Evolutionary conservation across 2,113 vertebrate genomes (phyloP), one percentile per base, ranked within the genome.

Genomic region (Leptocoma aspasia): DNA sequence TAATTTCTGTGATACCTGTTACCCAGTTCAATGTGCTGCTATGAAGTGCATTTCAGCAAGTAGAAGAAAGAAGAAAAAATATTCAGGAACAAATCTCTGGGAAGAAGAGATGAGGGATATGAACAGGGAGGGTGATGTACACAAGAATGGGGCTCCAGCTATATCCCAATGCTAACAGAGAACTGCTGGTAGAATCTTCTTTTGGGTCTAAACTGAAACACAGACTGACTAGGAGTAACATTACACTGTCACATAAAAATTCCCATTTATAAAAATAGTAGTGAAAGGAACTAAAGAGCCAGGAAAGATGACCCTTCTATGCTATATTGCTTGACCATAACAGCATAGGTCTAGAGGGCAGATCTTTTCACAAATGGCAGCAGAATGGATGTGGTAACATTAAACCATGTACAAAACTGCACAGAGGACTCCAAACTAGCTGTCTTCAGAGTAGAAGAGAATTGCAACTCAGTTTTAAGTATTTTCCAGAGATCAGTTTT

Each of bases 401-500:
- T 65, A 82, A 88, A 68, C 5, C 8, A 9, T 6, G 9, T 30
- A 47, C 42, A 77, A 44, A 64, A 33, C 21, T 47, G 19, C 68
- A 79, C 20, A 44, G 54, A 70, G 19, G 26, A 70, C 37, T 76
- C 49, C 44, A 81, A 56, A 69, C 13, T 27, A 65, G 45, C 37
- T 80, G 35, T 61, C 35, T 8, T 61, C 37, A 44, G 12, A 82
- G 33, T 4, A 44, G 52, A 91, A 91, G 80, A 94, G n/a, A 90
- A 84, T 45, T 90, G 94, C 33, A 23, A 63, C 35, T 60, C 22
- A 77, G 19, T 91, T 96, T 92, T 73, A 92, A 79, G 27, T 70
- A n/a, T 54, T 88, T 82, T 92, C 72, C 89, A 94, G 88, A 94
- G 80, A 64, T 91, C 37, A 79, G 70, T 90, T 94, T 94, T 92